These are phyloP conservation scores for Sminthurides bifidus DNA, from an alignment of 1,140 invertebrate species.

Conservation along the genomic window DNA sequence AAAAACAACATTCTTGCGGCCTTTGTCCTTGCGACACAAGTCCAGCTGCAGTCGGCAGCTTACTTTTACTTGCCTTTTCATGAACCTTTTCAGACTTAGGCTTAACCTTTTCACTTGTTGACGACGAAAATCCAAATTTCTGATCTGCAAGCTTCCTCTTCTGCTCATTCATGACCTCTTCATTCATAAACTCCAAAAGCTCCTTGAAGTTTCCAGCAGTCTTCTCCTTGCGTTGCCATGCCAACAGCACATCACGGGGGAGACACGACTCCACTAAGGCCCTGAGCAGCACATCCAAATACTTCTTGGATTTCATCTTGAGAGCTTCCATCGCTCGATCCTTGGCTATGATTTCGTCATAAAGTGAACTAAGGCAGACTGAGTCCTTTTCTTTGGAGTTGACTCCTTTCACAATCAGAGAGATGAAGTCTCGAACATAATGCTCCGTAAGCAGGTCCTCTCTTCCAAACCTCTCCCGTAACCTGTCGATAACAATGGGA, in stretches of 20 bases:
- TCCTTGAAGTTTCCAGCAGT: too few species aligned
- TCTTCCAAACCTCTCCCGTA: conserved; percentile 3
- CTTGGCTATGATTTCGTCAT: conserved; percentile 3
- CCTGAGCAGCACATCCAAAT: background rate
- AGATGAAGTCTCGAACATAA: conserved; percentile 5
- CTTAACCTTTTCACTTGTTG: too few species aligned
- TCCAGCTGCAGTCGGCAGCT: too few species aligned
- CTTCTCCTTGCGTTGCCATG: conserved; percentile 33
- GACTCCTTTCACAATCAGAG: conserved; percentile 5
- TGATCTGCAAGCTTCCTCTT: too few species aligned
- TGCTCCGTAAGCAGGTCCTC: conserved; percentile 3
- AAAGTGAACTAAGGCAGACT: background rate
- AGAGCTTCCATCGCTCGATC: conserved; percentile 3
- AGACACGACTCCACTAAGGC: conserved; percentile 30
- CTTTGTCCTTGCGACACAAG: too few species aligned
- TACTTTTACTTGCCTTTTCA: too few species aligned
- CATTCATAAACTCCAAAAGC: too few species aligned
- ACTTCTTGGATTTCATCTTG: background rate
- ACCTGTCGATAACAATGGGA: background rate
- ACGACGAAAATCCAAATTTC: too few species aligned
- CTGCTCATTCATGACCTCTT: too few species aligned
- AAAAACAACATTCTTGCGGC: too few species aligned
- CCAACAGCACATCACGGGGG: conserved; percentile 31
- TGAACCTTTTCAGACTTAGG: too few species aligned
- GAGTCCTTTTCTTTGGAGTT: background rate